Evolutionary conservation across 2,797 vertebrate genomes (phyloP), one percentile per base, ranked within the genome.

Genomic region (Eurystomus glaucurus): DNA sequence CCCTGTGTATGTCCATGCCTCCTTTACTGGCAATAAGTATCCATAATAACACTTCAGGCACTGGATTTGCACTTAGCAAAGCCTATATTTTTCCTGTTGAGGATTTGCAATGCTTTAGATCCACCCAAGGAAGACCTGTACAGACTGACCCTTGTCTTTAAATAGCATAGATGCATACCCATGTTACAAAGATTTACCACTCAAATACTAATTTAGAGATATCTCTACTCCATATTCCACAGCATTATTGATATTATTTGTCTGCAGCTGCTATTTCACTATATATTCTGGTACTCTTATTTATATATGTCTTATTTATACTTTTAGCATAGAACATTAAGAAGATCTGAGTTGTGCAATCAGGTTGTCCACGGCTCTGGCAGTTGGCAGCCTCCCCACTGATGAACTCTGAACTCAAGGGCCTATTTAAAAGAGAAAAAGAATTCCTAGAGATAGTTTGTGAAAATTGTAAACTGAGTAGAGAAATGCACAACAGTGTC

Each of bases 11-110:
- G 10, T 10, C 35, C 66, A 60, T 37, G 54, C 22, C 72, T 61
- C 46, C 51, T 77, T 26, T 11, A 11, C 33, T 5, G 26, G 21
- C 41, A 61, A 14, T 0, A 0, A 31, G 16, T 4, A 6, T 21
- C 52, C 35, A 3, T 8, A 55, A 25, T 4, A 64, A n/a, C 29
- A 28, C 19, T 64, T 68, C 29, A 55, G 45, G 64, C 21, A 18
- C 26, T 10, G 18, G 18, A 29, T 60, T 58, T 61, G 71, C 69
- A 60, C 29, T 51, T 55, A 72, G 31, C 35, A 57, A 55, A 69
- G 33, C n/a, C 48, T 58, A 22, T 7, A 4, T 68, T 87, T 55
- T 51, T 37, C n/a, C 50, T 54, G 19, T 3, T 2, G 0, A 62
- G 68, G 21, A 11, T 65, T 80, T 77, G 23, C 20, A 43, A 22